Percentiles rank a stretch among this genome's conserved stretches.
phyloP scores from a whole-genome alignment of 2,888 invertebrate species.

The Hemithea aestivaria region DNA sequence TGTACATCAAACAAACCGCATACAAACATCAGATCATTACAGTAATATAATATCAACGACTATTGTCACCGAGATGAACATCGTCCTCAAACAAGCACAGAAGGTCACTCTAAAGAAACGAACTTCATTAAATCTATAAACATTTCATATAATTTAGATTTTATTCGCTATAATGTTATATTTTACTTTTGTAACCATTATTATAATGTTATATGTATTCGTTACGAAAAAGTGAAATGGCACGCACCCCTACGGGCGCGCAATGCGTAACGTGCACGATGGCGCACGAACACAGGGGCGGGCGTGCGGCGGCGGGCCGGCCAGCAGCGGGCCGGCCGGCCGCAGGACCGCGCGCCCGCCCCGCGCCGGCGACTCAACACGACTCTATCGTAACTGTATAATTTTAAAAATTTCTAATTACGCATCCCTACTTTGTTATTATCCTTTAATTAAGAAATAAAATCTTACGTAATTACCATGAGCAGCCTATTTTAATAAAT shows the following conservation, averaged over 20 bases:
- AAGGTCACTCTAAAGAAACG: slow-evolving; percentile 74
- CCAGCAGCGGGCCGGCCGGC: slow-evolving; percentile 11
- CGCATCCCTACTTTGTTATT: slow-evolving; percentile 79
- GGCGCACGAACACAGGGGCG: too few relatives aligned
- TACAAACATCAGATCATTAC: slow-evolving; percentile 65
- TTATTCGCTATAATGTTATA: slow-evolving; percentile 79
- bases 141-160: slow-evolving; percentile 79
- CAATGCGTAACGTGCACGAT: too few relatives aligned
- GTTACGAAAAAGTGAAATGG: slow-evolving; percentile 73
- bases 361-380: slow-evolving; percentile 50
- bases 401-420: slow-evolving; percentile 79
- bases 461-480: slow-evolving; percentile 77
- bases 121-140: slow-evolving; percentile 77
- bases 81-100: slow-evolving; percentile 69
- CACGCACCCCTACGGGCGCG: slow-evolving; percentile 50
- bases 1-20: slow-evolving; percentile 71
- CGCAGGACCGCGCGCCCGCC: slow-evolving; percentile 14
- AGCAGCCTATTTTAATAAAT: slow-evolving; percentile 78
- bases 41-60: slow-evolving; percentile 43
- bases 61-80: slow-evolving; percentile 67
- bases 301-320: slow-evolving; percentile 1
- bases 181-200: slow-evolving; percentile 79
- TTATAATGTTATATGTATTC: slow-evolving; percentile 78
- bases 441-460: slow-evolving; percentile 78
- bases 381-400: slow-evolving; percentile 77